phyloP scores from a whole-genome alignment of 37 sponge, comb jelly and placozoan genomes.

The Ianthella basta region DNA sequence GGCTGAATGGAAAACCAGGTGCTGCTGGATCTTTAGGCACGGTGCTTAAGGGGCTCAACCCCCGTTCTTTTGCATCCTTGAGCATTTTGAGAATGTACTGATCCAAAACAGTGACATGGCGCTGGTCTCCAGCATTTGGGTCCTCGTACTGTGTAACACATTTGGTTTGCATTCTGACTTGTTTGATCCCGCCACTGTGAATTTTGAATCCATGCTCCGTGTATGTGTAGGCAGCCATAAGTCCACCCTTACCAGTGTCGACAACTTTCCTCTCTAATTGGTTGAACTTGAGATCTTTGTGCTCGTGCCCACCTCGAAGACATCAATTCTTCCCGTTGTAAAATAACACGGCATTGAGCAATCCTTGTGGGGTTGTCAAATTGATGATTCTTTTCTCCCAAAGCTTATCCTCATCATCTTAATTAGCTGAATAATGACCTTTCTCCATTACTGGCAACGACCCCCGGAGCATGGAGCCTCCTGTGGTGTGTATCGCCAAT shows the following conservation, averaged over 20 bases:
- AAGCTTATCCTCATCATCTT: conserved; percentile 39
- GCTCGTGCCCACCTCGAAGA: conserved; percentile 38
- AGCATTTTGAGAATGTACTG: too few species aligned
- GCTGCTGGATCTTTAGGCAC: too few species aligned
- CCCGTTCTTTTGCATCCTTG: too few species aligned
- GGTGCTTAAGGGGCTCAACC: too few species aligned
- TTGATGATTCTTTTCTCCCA: conserved; percentile 32
- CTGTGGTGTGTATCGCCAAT: background rate
- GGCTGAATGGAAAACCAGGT: too few species aligned
- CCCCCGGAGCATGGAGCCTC: background rate
- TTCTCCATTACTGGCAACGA: background rate
- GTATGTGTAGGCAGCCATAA: conserved; percentile 6
- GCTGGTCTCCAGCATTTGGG: background rate
- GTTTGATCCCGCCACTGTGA: conserved; percentile 6
- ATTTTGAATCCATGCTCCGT: conserved; percentile 32
- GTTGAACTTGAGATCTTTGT: conserved; percentile 8
- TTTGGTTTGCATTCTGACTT: conserved; percentile 16
- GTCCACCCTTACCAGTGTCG: background rate
- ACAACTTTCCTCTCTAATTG: conserved; percentile 10
- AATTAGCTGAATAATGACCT: background rate
- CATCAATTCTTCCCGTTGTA: conserved; percentile 48
- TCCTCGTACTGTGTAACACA: conserved; percentile 12
- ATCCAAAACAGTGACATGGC: background rate
- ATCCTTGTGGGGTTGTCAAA: conserved; percentile 22
- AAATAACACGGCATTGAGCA: conserved; percentile 44